These are phyloP conservation scores for Nemopilema nomurai DNA, from an alignment of 30 jellyfish, hydroid and myxozoan species.

Conservation along the genomic window DNA sequence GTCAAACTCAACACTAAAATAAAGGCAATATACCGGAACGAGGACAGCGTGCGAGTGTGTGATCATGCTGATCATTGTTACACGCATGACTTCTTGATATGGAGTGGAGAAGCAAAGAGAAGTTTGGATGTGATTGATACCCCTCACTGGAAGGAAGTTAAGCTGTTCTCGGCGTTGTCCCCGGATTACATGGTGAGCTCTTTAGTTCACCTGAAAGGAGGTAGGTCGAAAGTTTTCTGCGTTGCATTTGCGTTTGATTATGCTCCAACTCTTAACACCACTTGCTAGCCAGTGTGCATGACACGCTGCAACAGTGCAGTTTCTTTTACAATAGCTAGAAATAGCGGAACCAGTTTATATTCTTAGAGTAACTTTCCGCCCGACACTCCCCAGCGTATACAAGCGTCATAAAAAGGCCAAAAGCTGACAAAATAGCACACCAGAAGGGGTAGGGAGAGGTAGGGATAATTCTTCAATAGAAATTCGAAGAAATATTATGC, in stretches of 20 bases:
- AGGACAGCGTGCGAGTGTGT: conserved; percentile 8
- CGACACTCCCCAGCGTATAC: too few species aligned
- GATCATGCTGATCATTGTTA: conserved; percentile 25
- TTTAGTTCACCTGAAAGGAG: conserved; percentile 29
- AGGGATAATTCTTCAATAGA: too few species aligned
- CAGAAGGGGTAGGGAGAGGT: too few species aligned
- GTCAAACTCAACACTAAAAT: conserved; percentile 41
- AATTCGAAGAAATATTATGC: too few species aligned
- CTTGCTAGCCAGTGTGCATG: too few species aligned
- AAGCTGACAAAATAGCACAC: too few species aligned
- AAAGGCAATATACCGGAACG: conserved; percentile 26
- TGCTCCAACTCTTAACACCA: too few species aligned
- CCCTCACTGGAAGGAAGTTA: conserved; percentile 2
- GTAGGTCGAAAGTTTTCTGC: conserved; percentile 2
- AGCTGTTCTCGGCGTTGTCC: not conserved
- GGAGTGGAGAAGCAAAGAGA: conserved; percentile 88
- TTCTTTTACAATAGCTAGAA: too few species aligned
- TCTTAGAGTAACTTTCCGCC: too few species aligned
- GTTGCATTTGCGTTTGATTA: not conserved
- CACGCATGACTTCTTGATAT: conserved; percentile 76
- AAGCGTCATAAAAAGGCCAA: too few species aligned
- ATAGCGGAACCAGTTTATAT: too few species aligned
- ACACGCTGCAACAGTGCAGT: too few species aligned
- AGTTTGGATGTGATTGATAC: conserved; percentile 48
- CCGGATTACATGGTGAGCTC: conserved; percentile 31